phyloP scores from a whole-genome alignment of 2,113 vertebrate species.

The Rousettus leschenaultii region DNA sequence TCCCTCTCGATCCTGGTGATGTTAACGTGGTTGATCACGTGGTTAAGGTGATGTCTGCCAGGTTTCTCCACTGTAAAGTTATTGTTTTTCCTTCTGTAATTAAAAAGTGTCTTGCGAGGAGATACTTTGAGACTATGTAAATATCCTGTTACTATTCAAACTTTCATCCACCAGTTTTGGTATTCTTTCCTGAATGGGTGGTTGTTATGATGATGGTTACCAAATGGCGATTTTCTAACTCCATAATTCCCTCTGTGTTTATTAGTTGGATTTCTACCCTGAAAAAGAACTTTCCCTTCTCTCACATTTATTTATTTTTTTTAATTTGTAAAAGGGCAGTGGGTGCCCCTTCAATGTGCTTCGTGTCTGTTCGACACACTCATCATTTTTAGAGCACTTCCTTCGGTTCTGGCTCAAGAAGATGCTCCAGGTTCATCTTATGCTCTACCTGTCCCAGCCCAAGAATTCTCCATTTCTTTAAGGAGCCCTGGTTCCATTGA shows the following conservation, averaged over 20 bases:
- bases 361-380: background rate
- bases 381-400: background rate
- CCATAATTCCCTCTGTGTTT: background rate
- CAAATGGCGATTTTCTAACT: background rate
- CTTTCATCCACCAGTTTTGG: background rate
- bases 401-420: background rate
- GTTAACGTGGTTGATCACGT: background rate
- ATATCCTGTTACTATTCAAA: background rate
- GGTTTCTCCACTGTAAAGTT: constrained; percentile 7
- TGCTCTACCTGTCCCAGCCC: background rate
- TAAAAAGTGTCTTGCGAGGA: background rate
- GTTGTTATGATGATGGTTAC: background rate
- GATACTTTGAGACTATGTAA: background rate
- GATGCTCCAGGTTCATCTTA: background rate
- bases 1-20: background rate
- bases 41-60: background rate
- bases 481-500: background rate
- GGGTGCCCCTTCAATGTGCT: background rate
- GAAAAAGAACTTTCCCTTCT: background rate
- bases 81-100: constrained; percentile 9
- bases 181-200: background rate
- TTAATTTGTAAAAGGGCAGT: background rate
- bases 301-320: background rate
- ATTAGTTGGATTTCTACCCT: background rate
- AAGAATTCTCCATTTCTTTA: background rate